Evolutionary conservation across 1,140 invertebrate genomes (phyloP).

Genomic region (Wiebesia pumilae): DNA sequence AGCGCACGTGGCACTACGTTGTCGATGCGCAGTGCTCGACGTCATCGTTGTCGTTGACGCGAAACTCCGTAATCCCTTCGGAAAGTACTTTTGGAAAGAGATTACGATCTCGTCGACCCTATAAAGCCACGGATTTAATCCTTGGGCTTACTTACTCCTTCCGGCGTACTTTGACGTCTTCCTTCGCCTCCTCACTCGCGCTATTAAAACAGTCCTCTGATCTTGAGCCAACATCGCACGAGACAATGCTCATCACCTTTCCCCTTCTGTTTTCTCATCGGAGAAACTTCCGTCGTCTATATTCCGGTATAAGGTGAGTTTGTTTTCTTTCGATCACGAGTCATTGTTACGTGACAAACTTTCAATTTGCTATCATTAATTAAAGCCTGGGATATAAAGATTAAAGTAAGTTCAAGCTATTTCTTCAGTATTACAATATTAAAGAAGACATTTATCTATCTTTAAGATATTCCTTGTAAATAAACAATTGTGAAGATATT

Average conservation of each 20-base stretch:
- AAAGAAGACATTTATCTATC: too few species aligned
- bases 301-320: not conserved
- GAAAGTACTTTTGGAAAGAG: conserved; percentile 50
- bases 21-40: not conserved
- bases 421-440: not conserved
- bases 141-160: conserved; percentile 44
- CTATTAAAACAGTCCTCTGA: conserved; percentile 51
- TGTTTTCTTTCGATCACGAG: conserved; percentile 50
- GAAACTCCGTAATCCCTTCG: conserved; percentile 25
- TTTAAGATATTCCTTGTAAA: too few species aligned
- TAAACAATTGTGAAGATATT: too few species aligned
- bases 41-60: not conserved
- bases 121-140: conserved; percentile 48
- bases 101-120: conserved; percentile 38
- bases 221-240: conserved; percentile 34
- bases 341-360: conserved; percentile 22
- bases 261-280: conserved; percentile 37
- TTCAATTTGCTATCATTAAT: conserved; percentile 25
- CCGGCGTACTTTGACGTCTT: conserved; percentile 47
- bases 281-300: not conserved
- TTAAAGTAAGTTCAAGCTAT: not conserved
- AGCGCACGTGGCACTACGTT: not conserved
- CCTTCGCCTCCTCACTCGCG: conserved; percentile 12
- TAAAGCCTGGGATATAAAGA: not conserved
- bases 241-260: not conserved